Conservation (phyloP, 2,888 invertebrate genomes). For the Cerastis leucographa region DNA sequence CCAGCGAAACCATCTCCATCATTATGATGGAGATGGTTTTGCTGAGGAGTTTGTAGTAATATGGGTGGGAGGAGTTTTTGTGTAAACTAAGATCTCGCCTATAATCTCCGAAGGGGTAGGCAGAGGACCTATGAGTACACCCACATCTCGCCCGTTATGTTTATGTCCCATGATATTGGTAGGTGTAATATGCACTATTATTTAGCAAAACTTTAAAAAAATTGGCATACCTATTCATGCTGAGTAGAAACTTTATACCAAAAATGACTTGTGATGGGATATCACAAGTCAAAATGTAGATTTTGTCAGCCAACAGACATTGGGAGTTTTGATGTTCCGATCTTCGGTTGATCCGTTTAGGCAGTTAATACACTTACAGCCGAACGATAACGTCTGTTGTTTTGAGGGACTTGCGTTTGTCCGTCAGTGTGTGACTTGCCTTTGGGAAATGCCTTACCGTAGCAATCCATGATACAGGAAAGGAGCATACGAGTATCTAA, state of each 20-base stretch:
- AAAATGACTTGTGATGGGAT: no score
- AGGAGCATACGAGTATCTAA: no score
- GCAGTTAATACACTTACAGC: conserved; percentile 39
- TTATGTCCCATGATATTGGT: no score
- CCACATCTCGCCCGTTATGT: no score
- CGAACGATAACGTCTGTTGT: not conserved
- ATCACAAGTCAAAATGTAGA: not conserved
- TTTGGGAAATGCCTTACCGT: conserved; percentile 5
- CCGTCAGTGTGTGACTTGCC: not conserved
- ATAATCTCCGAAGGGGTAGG: no score
- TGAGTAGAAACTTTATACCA: not conserved
- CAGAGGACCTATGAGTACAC: no score
- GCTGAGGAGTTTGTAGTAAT: not conserved
- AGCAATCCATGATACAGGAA: not conserved
- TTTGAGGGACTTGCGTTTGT: not conserved
- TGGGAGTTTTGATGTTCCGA: not conserved
- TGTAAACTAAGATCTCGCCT: no score
- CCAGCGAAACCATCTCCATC: no score
- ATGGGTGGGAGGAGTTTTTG: not conserved
- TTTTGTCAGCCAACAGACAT: not conserved
- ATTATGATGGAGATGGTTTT: conserved; percentile 25
- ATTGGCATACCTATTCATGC: not conserved
- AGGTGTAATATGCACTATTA: no score
- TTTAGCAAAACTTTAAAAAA: not conserved
- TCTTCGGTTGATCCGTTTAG: conserved; percentile 31